A percentile compares a stretch with the other conserved stretches of the same genome.
These are phyloP conservation scores for Acipenser oxyrinchus DNA, from an alignment of 2,797 vertebrate species.

Conservation along the genomic window DNA sequence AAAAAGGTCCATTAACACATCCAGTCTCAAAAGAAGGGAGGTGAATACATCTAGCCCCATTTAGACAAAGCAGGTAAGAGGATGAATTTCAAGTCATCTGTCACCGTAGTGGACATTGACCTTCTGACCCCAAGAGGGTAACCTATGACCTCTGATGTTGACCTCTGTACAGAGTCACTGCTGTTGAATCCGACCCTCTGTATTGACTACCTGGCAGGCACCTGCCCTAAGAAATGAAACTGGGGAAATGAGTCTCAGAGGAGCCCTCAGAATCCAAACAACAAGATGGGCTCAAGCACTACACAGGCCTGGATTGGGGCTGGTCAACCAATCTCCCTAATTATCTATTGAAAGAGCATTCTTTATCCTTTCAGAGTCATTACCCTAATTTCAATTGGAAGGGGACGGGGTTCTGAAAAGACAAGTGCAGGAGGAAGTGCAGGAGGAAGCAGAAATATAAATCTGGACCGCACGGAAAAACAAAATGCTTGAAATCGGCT, in stretches of 20 bases:
- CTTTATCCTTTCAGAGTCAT: conserved; percentile 61
- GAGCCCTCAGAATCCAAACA: conserved; percentile 64
- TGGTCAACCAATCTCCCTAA: conserved; percentile 89
- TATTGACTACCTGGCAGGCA: conserved; percentile 97
- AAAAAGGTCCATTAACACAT: no score
- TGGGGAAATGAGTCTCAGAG: conserved; percentile 72
- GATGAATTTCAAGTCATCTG: conserved; percentile 67
- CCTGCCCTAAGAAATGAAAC: conserved; percentile 89
- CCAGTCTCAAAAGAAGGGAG: no score
- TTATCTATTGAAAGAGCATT: conserved; percentile 78
- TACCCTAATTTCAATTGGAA: conserved; percentile 59
- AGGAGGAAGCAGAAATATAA: conserved; percentile 44
- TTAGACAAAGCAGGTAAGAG: conserved; percentile 17
- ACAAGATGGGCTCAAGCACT: conserved; percentile 53
- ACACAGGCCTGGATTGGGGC: conserved; percentile 63
- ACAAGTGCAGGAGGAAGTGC: conserved; percentile 21
- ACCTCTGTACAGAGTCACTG: conserved; percentile 62
- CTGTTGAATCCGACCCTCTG: conserved; percentile 60
- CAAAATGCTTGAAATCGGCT: no score
- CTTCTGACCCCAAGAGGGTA: conserved; percentile 63
- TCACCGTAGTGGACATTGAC: conserved; percentile 73
- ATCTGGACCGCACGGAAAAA: conserved; percentile 41
- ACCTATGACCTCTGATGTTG: conserved; percentile 73
- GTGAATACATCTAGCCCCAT: not conserved
- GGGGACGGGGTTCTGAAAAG: not conserved